A percentile compares a stretch with the other conserved stretches of the same genome.
phyloP scores from a whole-genome alignment of 2,888 invertebrate species.

The Limnephilus marmoratus region DNA sequence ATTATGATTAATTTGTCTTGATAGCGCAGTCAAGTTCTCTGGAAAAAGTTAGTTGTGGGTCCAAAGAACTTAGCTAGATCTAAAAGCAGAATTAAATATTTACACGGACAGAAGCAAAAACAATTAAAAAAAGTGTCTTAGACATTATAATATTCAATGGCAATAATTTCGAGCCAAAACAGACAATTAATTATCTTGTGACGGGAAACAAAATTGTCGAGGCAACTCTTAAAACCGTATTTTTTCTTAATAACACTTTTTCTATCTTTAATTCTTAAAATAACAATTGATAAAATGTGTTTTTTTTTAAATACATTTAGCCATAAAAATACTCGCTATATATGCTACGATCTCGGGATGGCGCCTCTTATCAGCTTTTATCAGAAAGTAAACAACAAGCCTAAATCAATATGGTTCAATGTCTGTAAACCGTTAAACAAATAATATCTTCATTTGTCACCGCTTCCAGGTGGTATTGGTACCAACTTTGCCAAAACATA shows the following conservation, averaged over 20 bases:
- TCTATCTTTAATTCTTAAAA: not conserved
- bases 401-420: not conserved
- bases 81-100: not conserved
- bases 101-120: not conserved
- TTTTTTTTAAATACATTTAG: not conserved
- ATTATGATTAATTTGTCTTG: not conserved
- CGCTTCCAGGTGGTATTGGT: not conserved
- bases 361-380: not conserved
- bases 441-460: not conserved
- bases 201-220: not conserved
- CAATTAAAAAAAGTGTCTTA: not conserved
- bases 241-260: not conserved
- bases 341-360: not conserved
- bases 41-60: not conserved
- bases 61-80: not conserved
- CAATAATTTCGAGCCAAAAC: not conserved
- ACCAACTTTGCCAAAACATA: not conserved
- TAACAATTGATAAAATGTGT: not conserved
- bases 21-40: not conserved
- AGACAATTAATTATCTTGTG: not conserved
- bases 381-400: not conserved
- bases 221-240: not conserved
- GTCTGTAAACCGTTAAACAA: not conserved
- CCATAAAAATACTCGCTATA: not conserved
- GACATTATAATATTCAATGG: not conserved